These are phyloP conservation scores for Alcis repandata DNA, from an alignment of 2,888 invertebrate genomes.

Conservation along the genomic window DNA sequence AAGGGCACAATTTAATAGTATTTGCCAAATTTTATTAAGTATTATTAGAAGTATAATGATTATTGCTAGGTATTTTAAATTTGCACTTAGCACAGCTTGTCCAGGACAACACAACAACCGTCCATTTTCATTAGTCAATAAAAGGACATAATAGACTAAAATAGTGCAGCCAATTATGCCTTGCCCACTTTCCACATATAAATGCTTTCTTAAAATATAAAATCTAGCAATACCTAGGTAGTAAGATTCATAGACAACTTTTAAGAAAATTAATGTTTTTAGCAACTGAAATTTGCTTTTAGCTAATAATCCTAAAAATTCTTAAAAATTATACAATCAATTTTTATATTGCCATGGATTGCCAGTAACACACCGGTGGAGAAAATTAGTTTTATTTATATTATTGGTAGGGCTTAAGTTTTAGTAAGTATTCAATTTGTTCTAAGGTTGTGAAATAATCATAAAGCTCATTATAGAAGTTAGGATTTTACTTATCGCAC, in stretches of 20 bases:
- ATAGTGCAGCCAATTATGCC: background rate
- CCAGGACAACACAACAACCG: conserved; percentile 52
- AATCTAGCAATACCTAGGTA: background rate
- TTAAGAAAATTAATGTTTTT: no score
- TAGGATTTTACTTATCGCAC: conserved; percentile 29
- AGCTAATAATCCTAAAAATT: no score
- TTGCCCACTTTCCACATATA: background rate
- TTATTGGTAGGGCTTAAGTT: background rate
- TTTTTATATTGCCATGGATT: no score
- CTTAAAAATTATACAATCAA: no score
- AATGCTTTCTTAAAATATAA: no score
- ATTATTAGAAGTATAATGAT: conserved; percentile 14
- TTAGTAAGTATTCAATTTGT: conserved; percentile 1
- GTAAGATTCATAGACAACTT: background rate
- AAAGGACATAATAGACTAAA: conserved; percentile 12
- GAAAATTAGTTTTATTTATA: no score
- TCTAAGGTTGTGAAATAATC: conserved; percentile 55
- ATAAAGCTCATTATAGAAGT: conserved; percentile 38
- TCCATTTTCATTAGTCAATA: conserved; percentile 58
- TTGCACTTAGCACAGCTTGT: conserved; percentile 50
- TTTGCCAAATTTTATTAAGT: conserved; percentile 32
- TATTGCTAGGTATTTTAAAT: conserved; percentile 35
- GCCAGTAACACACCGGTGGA: no score
- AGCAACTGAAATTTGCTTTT: no score
- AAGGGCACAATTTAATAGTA: conserved; percentile 37